Percentiles rank a stretch among this genome's conserved stretches.
These are phyloP conservation scores for Porites australiensis DNA, from an alignment of 64 coral and sea anemone genomes.

Conservation along the genomic window DNA sequence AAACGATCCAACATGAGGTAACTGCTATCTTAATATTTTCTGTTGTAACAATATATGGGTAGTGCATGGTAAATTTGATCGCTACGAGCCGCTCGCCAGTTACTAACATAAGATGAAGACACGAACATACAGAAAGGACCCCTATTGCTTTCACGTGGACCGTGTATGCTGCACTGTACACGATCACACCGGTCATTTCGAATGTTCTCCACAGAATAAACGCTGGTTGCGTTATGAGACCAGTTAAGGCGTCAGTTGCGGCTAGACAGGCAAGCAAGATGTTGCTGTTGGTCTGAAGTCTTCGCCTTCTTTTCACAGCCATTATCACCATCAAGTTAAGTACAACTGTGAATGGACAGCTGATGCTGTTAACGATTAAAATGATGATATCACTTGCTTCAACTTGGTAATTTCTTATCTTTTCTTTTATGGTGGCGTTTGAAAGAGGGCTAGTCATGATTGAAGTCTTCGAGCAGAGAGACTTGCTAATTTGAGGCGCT, in stretches of 20 bases:
- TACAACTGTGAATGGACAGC: too few relatives aligned
- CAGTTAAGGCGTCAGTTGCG: neutral
- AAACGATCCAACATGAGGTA: neutral
- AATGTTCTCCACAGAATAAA: neutral
- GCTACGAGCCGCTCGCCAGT: neutral
- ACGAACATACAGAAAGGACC: neutral
- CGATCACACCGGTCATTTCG: neutral
- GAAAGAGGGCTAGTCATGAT: too few relatives aligned
- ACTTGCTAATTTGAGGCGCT: too few relatives aligned
- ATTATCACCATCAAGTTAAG: neutral
- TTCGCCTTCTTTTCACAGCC: neutral
- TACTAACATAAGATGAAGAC: neutral
- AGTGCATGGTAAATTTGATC: neutral
- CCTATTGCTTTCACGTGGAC: neutral
- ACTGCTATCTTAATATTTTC: neutral
- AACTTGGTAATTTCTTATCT: too few relatives aligned
- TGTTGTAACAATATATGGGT: neutral
- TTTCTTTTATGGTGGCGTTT: too few relatives aligned
- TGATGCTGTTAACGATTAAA: too few relatives aligned
- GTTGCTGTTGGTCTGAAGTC: neutral
- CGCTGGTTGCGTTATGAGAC: neutral
- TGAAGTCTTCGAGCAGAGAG: too few relatives aligned
- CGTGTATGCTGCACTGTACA: neutral
- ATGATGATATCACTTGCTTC: too few relatives aligned
- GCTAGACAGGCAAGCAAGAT: neutral